A percentile compares a stretch with the other conserved stretches of the same genome.
Conservation (phyloP, 2,888 invertebrate genomes). For the Lasioglossum figueresi region DNA sequence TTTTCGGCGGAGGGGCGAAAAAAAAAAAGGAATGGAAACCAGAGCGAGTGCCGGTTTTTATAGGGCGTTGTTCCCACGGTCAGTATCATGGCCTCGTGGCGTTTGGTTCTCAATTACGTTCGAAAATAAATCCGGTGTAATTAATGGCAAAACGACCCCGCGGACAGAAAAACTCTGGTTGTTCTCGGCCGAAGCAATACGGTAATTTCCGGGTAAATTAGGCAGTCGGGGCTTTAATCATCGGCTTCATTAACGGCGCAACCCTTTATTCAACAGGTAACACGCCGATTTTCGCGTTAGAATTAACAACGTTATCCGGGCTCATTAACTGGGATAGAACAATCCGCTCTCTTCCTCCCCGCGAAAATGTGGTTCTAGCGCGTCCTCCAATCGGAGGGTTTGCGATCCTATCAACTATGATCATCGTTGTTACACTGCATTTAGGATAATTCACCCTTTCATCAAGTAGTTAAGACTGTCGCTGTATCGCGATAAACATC, state of each 20-base stretch:
- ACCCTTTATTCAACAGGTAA: slow-evolving; percentile 67
- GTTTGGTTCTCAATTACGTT: slow-evolving; percentile 41
- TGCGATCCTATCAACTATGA: slow-evolving; percentile 2
- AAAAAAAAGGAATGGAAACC: not conserved
- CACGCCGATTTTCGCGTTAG: slow-evolving; percentile 55
- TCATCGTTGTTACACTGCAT: slow-evolving; percentile 11
- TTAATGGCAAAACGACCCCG: slow-evolving; percentile 29
- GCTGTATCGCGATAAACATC: not conserved
- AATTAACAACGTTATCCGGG: slow-evolving; percentile 60
- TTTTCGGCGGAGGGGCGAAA: not conserved
- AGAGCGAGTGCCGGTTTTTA: not conserved
- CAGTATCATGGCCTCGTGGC: slow-evolving; percentile 29
- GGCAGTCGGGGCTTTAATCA: slow-evolving; percentile 59
- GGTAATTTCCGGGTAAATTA: slow-evolving; percentile 62
- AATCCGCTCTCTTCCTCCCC: not conserved
- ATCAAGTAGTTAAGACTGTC: not conserved
- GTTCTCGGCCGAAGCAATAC: slow-evolving; percentile 51
- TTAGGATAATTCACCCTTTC: not conserved
- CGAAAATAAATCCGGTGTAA: slow-evolving; percentile 56
- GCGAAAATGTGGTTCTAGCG: slow-evolving; percentile 4
- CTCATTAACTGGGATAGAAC: slow-evolving; percentile 50
- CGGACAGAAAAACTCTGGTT: slow-evolving; percentile 28
- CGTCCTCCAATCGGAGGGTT: slow-evolving; percentile 4
- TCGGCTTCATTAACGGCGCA: slow-evolving; percentile 61
- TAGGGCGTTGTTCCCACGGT: slow-evolving; percentile 18